phyloP scores from a whole-genome alignment of 2,888 invertebrate genomes.

The Myathropa florea region DNA sequence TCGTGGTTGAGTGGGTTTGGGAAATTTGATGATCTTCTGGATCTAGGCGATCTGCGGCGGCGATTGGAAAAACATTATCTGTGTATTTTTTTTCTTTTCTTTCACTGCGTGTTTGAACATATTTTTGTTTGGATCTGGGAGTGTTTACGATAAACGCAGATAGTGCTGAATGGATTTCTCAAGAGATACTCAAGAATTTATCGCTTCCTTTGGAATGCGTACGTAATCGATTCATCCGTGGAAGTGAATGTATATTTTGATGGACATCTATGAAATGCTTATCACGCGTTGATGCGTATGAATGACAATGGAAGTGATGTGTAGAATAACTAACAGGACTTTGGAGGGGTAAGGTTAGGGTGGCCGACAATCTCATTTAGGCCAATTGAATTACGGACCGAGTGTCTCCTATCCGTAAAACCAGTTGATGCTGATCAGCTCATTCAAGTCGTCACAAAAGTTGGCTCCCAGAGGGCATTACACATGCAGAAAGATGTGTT shows the following conservation, averaged over 20 bases:
- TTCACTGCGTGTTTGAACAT: slow-evolving; percentile 12
- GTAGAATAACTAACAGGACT: no score
- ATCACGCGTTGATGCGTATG: neutral
- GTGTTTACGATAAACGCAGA: slow-evolving; percentile 18
- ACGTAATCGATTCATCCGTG: neutral
- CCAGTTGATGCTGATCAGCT: no score
- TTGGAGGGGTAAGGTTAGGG: no score
- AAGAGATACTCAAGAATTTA: slow-evolving; percentile 32
- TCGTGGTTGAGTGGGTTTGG: neutral
- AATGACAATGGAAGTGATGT: no score
- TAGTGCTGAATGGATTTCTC: slow-evolving; percentile 28
- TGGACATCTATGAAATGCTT: neutral
- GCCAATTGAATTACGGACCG: no score
- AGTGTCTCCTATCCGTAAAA: no score
- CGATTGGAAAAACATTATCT: slow-evolving; percentile 17
- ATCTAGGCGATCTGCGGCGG: neutral
- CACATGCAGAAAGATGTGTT: no score
- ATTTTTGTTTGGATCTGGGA: slow-evolving; percentile 34
- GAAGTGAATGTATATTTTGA: neutral
- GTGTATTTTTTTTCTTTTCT: neutral
- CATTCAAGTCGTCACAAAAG: no score
- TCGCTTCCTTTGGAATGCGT: slow-evolving; percentile 6
- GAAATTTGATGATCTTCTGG: neutral
- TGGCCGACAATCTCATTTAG: no score
- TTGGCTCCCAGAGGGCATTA: no score